Percentiles rank a stretch among this genome's conserved stretches.
Conservation (phyloP, 2,888 invertebrate species). For the Mesorhabditis sp. region DNA sequence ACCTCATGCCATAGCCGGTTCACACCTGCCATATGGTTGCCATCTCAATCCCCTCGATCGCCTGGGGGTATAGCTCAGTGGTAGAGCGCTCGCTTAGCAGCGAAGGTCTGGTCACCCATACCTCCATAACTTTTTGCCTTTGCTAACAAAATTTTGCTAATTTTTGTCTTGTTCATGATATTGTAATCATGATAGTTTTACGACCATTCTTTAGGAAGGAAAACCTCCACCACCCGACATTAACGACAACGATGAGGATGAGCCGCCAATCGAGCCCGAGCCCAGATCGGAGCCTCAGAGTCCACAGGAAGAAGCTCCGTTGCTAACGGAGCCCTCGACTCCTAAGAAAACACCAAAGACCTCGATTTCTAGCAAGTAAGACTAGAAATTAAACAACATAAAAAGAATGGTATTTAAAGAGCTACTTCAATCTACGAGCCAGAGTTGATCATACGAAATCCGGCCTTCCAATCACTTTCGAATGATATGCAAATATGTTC, state of each 20-base stretch:
- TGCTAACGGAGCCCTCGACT: not conserved
- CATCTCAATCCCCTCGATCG: not conserved
- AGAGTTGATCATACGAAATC: conserved; percentile 35
- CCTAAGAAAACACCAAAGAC: conserved; percentile 5
- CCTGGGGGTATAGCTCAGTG: conserved; percentile 41
- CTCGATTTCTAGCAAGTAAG: not conserved
- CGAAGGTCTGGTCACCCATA: conserved; percentile 6
- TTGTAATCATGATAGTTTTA: not conserved
- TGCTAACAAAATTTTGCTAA: not conserved
- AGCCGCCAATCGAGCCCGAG: conserved; percentile 27
- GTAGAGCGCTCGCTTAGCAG: conserved; percentile 48
- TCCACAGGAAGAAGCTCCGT: conserved; percentile 8
- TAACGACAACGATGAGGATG: conserved; percentile 31
- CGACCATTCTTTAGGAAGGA: conserved; percentile 39
- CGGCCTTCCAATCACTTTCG: conserved; percentile 36
- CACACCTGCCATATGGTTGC: not conserved
- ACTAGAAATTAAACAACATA: not conserved
- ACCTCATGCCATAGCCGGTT: not conserved
- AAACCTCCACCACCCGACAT: conserved; percentile 51
- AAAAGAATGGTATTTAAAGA: not conserved
- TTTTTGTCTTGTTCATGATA: no score
- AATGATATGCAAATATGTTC: conserved; percentile 25
- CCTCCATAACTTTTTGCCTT: not conserved
- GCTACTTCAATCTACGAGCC: conserved; percentile 11
- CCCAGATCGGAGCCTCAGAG: conserved; percentile 16